These are phyloP conservation scores for Centropus unirufus DNA, from an alignment of 2,113 vertebrate species.

Conservation along the genomic window DNA sequence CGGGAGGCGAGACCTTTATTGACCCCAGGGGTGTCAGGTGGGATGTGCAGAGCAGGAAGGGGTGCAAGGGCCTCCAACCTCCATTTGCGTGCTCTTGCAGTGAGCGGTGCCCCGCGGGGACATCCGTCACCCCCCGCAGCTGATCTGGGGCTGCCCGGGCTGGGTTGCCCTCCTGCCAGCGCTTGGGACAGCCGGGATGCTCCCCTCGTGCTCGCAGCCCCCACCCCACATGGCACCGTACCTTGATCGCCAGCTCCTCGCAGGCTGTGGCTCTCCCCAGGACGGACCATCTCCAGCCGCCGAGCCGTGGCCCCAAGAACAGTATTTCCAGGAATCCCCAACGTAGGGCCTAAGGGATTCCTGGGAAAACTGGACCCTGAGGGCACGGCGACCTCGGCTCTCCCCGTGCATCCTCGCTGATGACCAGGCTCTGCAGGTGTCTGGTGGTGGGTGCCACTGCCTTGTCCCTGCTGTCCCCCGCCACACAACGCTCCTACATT, in stretches of 20 bases:
- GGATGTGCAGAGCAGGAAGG: neutral
- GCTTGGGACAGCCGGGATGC: neutral
- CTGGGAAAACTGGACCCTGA: conserved; percentile 99
- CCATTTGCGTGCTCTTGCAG: neutral
- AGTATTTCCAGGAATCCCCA: conserved; percentile 99
- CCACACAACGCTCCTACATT: neutral
- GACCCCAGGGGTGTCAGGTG: neutral
- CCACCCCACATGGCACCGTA: neutral
- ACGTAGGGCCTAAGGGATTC: conserved; percentile 95
- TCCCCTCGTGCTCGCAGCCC: rapidly evolving
- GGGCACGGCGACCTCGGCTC: conserved; percentile 79
- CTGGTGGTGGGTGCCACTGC: neutral
- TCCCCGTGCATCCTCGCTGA: neutral
- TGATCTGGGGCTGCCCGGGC: neutral
- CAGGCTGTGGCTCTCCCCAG: neutral
- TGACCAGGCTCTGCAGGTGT: rapidly evolving
- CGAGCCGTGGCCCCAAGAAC: conserved; percentile 96
- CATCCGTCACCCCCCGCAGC: rapidly evolving
- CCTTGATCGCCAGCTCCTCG: rapidly evolving
- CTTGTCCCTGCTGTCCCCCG: rapidly evolving
- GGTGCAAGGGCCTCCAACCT: neutral
- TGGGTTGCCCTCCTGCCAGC: neutral
- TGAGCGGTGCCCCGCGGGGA: rapidly evolving
- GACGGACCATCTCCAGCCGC: conserved; percentile 52
- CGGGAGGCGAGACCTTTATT: conserved; percentile 1